Conservation (phyloP, 2,113 vertebrate genomes). For the Lophochroa leadbeateri region DNA sequence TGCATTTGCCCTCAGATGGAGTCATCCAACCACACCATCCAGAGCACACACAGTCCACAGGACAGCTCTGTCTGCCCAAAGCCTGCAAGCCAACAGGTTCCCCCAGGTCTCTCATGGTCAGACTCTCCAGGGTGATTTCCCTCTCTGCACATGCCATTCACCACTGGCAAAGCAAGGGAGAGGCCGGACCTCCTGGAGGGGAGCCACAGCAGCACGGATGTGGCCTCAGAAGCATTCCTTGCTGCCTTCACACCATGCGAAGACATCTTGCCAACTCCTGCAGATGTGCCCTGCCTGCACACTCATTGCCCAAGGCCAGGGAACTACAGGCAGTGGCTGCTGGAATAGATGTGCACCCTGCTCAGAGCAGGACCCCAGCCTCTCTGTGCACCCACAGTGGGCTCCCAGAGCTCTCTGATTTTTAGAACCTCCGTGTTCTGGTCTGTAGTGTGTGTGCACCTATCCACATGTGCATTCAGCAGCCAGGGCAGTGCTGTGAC, state of each 20-base stretch:
- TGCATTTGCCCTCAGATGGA: neutral
- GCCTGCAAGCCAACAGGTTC: neutral
- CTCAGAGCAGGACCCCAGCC: neutral
- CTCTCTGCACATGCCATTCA: neutral
- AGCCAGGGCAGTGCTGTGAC: neutral
- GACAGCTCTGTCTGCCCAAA: neutral
- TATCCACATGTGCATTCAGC: neutral
- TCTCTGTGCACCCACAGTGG: rapidly evolving
- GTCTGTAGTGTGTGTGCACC: neutral
- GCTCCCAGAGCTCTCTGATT: neutral
- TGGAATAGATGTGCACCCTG: rapidly evolving
- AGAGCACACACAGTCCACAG: neutral
- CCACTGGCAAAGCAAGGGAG: neutral
- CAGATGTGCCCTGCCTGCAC: rapidly evolving
- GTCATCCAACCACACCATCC: neutral
- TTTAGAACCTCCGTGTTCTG: neutral
- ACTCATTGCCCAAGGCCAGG: rapidly evolving
- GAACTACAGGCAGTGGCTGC: too few relatives aligned
- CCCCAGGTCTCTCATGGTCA: neutral
- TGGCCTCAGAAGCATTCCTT: neutral
- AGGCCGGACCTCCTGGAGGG: neutral
- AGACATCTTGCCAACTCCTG: neutral
- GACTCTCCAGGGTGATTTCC: neutral
- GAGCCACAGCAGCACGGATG: neutral
- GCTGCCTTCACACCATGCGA: rapidly evolving